Evolutionary conservation across 2,113 vertebrate species (phyloP), one percentile per base, ranked within the genome.

Genomic region (Menura novaehollandiae): DNA sequence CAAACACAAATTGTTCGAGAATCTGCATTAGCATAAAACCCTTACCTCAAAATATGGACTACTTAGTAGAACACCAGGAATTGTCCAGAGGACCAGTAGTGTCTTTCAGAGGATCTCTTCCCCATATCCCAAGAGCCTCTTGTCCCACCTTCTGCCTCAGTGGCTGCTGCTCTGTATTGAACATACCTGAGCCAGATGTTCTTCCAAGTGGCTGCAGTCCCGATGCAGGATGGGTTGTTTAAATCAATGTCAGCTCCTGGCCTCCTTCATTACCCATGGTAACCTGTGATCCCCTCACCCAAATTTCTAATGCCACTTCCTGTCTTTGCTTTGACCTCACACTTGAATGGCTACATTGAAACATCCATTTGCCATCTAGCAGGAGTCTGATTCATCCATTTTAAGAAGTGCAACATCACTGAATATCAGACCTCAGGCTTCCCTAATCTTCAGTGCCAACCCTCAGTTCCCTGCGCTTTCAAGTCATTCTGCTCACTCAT

Each of bases 211-310:
- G 24, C 28, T 75, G n/a, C 15, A 41, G 22, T 11, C 44, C 46
- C n/a, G n/a, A 62, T 0, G 3, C 20, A 71, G 24, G 13, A 49
- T 39, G 26, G 13, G 11, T 10, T 49, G 37, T 13, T 62, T n/a
- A 52, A 51, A 82, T 32, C 27, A 7, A 15, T 9, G 39, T 43
- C 44, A 64, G 39, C 15, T 89, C 44, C 22, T 6, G 5, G 24
- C 5, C 32, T 82, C 19, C 35, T 64, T 30, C 18, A 7, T 1
- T 11, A 78, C 1, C 10, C n/a, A 28, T 0, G 1, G 24, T 3
- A 33, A 14, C 4, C 23, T 43, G 10, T 14, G 18, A 13, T 3
- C 9, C 24, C 8, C 14, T 64, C 55, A 74, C 6, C 15, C n/a
- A 72, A 35, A 75, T 59, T 78, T 53, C 47, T 71, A 58, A 52